Base-by-base conservation (phyloP, 2,797 vertebrate species). In the Valencia hispanica region DNA sequence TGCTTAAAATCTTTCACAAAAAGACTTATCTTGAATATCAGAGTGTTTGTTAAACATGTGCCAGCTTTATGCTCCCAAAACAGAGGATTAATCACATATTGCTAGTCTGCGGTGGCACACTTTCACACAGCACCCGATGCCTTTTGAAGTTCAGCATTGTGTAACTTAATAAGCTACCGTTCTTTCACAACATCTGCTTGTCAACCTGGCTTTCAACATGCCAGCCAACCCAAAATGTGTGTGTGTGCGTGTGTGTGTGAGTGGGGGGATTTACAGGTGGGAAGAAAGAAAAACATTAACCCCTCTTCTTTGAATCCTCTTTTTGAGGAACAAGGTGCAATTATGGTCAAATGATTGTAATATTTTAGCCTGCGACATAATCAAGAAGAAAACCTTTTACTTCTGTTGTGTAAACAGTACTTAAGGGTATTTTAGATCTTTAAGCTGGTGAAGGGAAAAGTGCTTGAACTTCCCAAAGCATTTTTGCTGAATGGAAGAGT, bases 131-230 rank as follows among this genome's bases (percentile, higher is more conserved):
- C 88, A 79, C 86, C 86, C 79, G 70, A 70, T 84, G 83, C 73
- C 90, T 85, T 94, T 92, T 94, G 92, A 93, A 90, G 91, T 89
- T 2, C 70, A 72, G 82, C 79, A 90, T 89, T 92, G 91, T 93
- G 94, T 90, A 94, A 94, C 91, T 89, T 93, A 94, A 95, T 94
- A 95, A 91, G 93, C 90, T 91, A 86, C 90, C 88, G 91, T 95
- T 94, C 91, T 94, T 91, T 93, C 92, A 92, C 88, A 94, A 94
- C 93, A 93, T 95, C 94, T 95, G 93, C 94, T 93, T 92, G 92
- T 95, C 92, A 95, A 93, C 91, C 91, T 82, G 8, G 75, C 90
- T 92, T 91, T 94, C 92, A 95, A 92, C 90, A 90, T 77, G 85
- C 87, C 87, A 90, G 77, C 79, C 81, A 77, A 80, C 86, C 83